Conservation (phyloP, 1,140 invertebrate genomes). For the Diachasmimorpha longicaudata region DNA sequence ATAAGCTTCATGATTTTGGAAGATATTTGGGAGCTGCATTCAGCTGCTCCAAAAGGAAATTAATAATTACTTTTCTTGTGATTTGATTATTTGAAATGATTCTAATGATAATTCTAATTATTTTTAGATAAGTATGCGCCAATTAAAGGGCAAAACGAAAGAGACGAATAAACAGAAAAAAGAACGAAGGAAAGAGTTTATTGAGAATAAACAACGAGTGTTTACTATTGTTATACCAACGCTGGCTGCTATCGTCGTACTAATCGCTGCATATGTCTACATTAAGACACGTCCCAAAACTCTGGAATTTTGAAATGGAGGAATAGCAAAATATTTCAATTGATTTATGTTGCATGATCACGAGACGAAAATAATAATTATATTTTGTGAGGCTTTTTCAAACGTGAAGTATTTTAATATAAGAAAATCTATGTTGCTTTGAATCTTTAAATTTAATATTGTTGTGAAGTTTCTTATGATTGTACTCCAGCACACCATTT, state of each 20-base stretch:
- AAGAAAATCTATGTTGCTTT: neutral
- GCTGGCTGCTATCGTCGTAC: constrained; percentile 69
- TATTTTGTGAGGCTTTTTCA: neutral
- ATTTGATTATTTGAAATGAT: too few species aligned
- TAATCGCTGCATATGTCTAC: constrained; percentile 81
- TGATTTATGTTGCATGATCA: neutral
- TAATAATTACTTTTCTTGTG: too few species aligned
- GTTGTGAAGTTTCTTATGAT: neutral
- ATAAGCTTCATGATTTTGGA: too few species aligned
- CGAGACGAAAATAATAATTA: neutral
- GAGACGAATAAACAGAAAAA: constrained; percentile 84
- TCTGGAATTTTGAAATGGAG: constrained; percentile 49
- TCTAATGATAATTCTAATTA: too few species aligned
- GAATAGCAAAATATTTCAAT: neutral
- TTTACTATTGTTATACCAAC: constrained; percentile 79
- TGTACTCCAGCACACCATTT: neutral
- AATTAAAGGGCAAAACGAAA: constrained; percentile 80
- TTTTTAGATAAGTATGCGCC: constrained; percentile 67
- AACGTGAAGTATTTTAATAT: neutral
- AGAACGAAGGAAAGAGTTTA: constrained; percentile 81
- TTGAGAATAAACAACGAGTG: constrained; percentile 77
- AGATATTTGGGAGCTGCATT: too few species aligned
- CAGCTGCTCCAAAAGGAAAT: too few species aligned
- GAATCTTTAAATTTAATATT: too few species aligned
- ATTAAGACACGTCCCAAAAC: constrained; percentile 73